A percentile compares a stretch with the other conserved stretches of the same genome.
These are phyloP conservation scores for Hippasteria phrygiana DNA, from an alignment of 53 echinoderm and acorn worm genomes.

Conservation along the genomic window DNA sequence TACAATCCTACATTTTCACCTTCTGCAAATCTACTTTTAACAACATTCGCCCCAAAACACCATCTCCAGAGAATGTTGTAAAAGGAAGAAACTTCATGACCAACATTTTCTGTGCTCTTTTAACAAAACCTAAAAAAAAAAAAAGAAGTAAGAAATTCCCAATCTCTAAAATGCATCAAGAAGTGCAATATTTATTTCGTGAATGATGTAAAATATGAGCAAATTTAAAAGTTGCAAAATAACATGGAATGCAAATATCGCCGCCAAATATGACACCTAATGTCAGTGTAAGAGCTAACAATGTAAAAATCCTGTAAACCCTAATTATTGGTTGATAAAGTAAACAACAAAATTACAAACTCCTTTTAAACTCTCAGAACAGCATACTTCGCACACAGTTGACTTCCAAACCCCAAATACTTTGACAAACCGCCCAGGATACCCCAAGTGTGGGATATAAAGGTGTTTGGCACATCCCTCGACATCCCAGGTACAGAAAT, in stretches of 20 bases:
- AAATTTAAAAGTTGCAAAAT: neutral
- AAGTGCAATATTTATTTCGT: neutral
- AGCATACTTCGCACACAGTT: too few relatives aligned
- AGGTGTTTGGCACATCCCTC: too few relatives aligned
- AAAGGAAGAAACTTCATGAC: neutral
- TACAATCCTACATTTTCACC: neutral
- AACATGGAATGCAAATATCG: neutral
- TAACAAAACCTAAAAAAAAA: too few relatives aligned
- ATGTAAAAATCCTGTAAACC: neutral
- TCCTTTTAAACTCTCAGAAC: too few relatives aligned
- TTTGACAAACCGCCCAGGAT: too few relatives aligned
- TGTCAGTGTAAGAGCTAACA: neutral
- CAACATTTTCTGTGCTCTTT: too few relatives aligned
- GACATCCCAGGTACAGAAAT: too few relatives aligned
- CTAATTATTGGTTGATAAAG: neutral
- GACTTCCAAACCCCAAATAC: too few relatives aligned
- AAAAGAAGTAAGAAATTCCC: neutral
- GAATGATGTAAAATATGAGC: neutral
- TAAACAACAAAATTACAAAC: neutral
- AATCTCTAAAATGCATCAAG: neutral
- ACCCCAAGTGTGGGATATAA: too few relatives aligned
- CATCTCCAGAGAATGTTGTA: neutral
- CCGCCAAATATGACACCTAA: neutral
- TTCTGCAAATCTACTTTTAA: neutral
- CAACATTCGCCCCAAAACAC: neutral